Evolutionary conservation across 2,113 vertebrate genomes (phyloP).

Genomic region (Bettongia penicillata): DNA sequence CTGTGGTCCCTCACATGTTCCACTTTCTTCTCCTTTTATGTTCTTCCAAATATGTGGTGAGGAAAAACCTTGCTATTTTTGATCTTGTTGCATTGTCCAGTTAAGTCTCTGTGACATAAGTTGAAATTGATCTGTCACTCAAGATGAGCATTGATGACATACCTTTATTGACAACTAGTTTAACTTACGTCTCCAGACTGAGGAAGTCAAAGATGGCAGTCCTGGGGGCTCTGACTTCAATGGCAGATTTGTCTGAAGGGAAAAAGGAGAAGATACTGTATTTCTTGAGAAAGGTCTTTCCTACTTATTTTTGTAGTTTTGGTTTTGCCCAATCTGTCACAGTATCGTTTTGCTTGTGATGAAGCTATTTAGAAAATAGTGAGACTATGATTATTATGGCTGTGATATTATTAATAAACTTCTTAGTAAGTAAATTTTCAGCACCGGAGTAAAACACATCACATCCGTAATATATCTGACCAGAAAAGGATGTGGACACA

Average conservation of each 20-base stretch:
- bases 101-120: conserved; percentile 3
- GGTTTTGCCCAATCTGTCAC: not conserved
- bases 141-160: not conserved
- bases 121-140: not conserved
- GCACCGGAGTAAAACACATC: not conserved
- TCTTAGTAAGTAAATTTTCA: not conserved
- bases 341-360: conserved; percentile 17
- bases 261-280: not conserved
- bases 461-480: not conserved
- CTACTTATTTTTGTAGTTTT: not conserved
- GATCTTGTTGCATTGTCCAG: not conserved
- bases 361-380: conserved; percentile 1
- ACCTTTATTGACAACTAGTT: not conserved
- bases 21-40: not conserved
- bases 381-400: conserved; percentile 13
- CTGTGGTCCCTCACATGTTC: not conserved
- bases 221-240: not conserved
- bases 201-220: not conserved
- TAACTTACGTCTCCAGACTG: not conserved
- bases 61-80: not conserved
- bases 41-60: not conserved
- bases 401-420: not conserved
- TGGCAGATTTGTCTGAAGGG: not conserved
- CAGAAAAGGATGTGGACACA: not conserved
- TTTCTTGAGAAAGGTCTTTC: conserved; percentile 10